Percentiles rank a stretch among this genome's conserved stretches.
These are phyloP conservation scores for Hymenochirus boettgeri DNA, from an alignment of 2,113 vertebrate genomes.

Conservation along the genomic window DNA sequence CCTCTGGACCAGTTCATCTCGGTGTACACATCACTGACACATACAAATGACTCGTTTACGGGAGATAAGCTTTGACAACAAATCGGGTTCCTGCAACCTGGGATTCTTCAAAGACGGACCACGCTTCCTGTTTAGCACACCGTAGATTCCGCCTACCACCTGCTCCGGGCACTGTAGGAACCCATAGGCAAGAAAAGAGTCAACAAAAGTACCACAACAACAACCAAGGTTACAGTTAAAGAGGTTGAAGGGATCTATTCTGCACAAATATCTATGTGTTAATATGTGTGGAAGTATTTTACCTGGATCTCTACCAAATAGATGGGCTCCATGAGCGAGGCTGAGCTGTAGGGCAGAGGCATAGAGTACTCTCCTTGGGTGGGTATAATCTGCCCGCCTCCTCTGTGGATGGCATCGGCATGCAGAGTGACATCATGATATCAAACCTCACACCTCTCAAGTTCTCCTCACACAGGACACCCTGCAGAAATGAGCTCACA, in stretches of 20 bases:
- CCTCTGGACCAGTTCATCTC: no score
- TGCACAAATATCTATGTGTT: no score
- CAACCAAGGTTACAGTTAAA: no score
- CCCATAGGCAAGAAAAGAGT: no score
- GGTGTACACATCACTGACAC: no score
- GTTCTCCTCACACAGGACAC: conserved; percentile 57
- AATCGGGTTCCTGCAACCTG: conserved; percentile 57
- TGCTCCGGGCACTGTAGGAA: conserved; percentile 52
- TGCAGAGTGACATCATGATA: conserved; percentile 56
- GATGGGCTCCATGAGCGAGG: conserved; percentile 57
- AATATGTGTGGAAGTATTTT: no score
- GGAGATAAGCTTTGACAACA: conserved; percentile 52
- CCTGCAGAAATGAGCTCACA: no score
- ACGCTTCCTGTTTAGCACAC: conserved; percentile 59
- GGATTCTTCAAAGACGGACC: conserved; percentile 55
- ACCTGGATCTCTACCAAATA: conserved; percentile 61
- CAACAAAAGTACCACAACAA: not conserved
- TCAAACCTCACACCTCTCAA: conserved; percentile 50
- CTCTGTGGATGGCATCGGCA: conserved; percentile 51
- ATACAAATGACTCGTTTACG: conserved; percentile 61
- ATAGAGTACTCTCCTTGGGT: conserved; percentile 51
- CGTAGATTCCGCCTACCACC: conserved; percentile 55
- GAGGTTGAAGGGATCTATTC: no score
- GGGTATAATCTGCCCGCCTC: conserved; percentile 55
- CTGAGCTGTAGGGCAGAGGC: conserved; percentile 50